phyloP scores from a whole-genome alignment of 2,113 vertebrate species.

The Ceyx margarethae region DNA sequence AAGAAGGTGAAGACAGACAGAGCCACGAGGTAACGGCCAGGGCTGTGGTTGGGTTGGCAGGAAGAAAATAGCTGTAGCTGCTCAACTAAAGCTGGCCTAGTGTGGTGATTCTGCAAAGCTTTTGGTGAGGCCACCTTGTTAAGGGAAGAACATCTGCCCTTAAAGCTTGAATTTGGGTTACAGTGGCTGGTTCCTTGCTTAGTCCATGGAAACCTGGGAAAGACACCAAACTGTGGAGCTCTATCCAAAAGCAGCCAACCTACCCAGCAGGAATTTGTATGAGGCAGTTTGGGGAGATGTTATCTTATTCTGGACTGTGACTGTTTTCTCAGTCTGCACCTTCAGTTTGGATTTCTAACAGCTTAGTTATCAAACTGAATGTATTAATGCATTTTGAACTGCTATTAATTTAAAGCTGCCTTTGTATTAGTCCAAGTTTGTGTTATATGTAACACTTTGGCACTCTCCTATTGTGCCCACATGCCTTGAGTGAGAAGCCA shows the following conservation, averaged over 20 bases:
- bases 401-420: neutral
- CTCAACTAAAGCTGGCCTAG: neutral
- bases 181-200: neutral
- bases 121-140: neutral
- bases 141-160: neutral
- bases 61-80: neutral
- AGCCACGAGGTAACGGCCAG: neutral
- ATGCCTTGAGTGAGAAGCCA: neutral
- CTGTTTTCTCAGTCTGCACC: neutral
- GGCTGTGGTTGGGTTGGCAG: neutral
- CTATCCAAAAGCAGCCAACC: neutral
- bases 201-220: neutral
- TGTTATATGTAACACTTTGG: neutral
- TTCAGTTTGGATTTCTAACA: neutral
- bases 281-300: neutral
- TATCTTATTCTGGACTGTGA: neutral
- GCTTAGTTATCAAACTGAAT: neutral
- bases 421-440: neutral
- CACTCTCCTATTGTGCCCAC: neutral
- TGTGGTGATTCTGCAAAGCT: neutral
- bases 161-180: no score
- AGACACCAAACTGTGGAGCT: neutral
- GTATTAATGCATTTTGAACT: neutral
- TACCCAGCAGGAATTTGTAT: neutral
- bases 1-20: neutral